Percentiles rank a stretch among this genome's conserved stretches.
Conservation (phyloP, 2,888 invertebrate genomes). For the Brachyopa scutellaris region DNA sequence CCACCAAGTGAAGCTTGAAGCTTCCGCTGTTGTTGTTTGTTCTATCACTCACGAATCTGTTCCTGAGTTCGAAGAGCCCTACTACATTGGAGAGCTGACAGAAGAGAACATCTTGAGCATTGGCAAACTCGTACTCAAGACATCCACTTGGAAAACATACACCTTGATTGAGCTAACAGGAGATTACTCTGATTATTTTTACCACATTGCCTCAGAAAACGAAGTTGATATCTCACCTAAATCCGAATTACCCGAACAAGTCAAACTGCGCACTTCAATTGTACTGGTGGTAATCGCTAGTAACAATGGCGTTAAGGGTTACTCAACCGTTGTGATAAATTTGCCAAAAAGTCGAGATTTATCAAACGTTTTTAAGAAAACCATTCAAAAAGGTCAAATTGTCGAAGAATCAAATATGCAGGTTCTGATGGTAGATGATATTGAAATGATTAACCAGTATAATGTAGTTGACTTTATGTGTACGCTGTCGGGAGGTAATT, state of each 20-base stretch:
- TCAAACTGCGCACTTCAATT: conserved; percentile 18
- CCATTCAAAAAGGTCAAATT: conserved; percentile 48
- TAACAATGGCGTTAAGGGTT: conserved; percentile 12
- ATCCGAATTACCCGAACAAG: conserved; percentile 20
- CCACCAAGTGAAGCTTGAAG: conserved; percentile 17
- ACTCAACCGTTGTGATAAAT: conserved; percentile 59
- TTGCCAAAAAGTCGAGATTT: not conserved
- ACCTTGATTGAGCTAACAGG: conserved; percentile 63
- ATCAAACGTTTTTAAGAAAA: conserved; percentile 49
- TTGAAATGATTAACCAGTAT: conserved; percentile 28
- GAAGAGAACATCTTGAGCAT: conserved; percentile 55
- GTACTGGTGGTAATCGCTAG: conserved; percentile 50
- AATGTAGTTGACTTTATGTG: conserved; percentile 55
- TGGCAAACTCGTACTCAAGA: conserved; percentile 63
- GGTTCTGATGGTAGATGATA: conserved; percentile 40
- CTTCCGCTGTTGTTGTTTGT: conserved; percentile 40
- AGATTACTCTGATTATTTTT: conserved; percentile 59
- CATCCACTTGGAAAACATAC: conserved; percentile 31
- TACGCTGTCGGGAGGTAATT: conserved; percentile 65
- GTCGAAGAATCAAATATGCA: conserved; percentile 22
- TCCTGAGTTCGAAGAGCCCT: conserved; percentile 71
- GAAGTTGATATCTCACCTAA: conserved; percentile 42
- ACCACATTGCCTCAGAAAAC: conserved; percentile 17
- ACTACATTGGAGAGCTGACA: conserved; percentile 72
- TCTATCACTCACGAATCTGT: conserved; percentile 33